Conservation (phyloP, 2,888 invertebrate species). For the Ornithoptera alexandrae region DNA sequence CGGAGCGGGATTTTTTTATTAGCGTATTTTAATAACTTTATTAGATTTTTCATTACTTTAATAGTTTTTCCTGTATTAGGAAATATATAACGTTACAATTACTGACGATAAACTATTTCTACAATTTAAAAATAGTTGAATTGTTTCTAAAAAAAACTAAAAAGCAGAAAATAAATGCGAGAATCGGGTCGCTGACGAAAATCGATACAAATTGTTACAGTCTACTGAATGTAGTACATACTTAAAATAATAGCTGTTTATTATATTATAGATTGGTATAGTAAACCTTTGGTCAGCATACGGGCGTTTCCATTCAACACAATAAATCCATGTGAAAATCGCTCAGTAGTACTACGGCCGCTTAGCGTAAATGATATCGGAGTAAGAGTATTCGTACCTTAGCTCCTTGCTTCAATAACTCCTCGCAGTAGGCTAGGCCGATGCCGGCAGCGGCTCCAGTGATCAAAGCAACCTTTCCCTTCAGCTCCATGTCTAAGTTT, state of each 20-base stretch:
- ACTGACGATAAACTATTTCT: too few relatives aligned
- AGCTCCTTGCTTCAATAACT: constrained; percentile 85
- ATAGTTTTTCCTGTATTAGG: not conserved
- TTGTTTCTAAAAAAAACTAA: too few relatives aligned
- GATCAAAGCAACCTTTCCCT: constrained; percentile 86
- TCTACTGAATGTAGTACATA: constrained; percentile 33
- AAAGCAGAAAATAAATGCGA: not conserved
- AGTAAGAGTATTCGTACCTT: constrained; percentile 76
- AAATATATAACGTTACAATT: not conserved
- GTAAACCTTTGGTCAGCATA: not conserved
- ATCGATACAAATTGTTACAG: constrained; percentile 63
- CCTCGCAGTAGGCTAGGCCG: constrained; percentile 86
- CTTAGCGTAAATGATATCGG: constrained; percentile 8
- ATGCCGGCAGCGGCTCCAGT: constrained; percentile 88
- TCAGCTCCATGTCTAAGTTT: constrained; percentile 81
- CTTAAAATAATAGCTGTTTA: not conserved
- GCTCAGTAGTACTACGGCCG: constrained; percentile 22
- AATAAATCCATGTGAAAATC: constrained; percentile 16
- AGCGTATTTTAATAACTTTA: not conserved
- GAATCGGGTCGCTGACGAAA: constrained; percentile 56
- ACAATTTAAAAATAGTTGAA: too few relatives aligned
- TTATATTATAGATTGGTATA: not conserved
- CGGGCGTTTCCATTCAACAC: constrained; percentile 23
- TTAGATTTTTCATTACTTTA: not conserved
- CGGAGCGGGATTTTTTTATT: not conserved